A percentile compares a stretch with the other conserved stretches of the same genome.
Evolutionary conservation across 2,797 vertebrate species (phyloP).

Genomic region (Muscicapa comitata): DNA sequence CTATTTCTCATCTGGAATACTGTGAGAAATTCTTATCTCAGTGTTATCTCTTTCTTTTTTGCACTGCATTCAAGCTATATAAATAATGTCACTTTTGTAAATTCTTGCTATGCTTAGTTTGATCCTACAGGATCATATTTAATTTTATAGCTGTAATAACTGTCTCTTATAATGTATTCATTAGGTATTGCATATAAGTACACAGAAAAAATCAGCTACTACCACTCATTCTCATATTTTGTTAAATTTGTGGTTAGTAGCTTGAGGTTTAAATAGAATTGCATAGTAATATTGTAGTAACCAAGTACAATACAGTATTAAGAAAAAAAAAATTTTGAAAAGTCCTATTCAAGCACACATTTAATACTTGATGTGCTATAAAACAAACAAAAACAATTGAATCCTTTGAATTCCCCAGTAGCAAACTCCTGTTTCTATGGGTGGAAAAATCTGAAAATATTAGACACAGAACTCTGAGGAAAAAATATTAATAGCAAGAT

Average conservation of each 20-base stretch:
- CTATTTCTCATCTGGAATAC: neutral
- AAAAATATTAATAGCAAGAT: neutral
- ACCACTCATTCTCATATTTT: neutral
- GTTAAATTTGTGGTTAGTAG: slow-evolving; percentile 3
- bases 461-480: neutral
- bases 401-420: slow-evolving; percentile 2
- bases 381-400: neutral
- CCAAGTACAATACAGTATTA: slow-evolving; percentile 36
- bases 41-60: neutral
- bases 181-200: slow-evolving; percentile 29
- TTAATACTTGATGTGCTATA: neutral
- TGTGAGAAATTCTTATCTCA: neutral
- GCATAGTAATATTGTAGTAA: slow-evolving; percentile 15
- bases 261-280: slow-evolving; percentile 19
- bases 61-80: neutral
- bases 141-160: neutral
- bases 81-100: neutral
- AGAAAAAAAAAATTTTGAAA: neutral
- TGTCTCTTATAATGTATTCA: neutral
- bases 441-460: neutral
- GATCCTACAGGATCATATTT: neutral
- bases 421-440: neutral
- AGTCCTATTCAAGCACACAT: slow-evolving; percentile 13
- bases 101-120: neutral
- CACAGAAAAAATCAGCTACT: slow-evolving; percentile 42